Base-by-base conservation (phyloP, 2,797 vertebrate genomes). In the Denticeps clupeoides region DNA sequence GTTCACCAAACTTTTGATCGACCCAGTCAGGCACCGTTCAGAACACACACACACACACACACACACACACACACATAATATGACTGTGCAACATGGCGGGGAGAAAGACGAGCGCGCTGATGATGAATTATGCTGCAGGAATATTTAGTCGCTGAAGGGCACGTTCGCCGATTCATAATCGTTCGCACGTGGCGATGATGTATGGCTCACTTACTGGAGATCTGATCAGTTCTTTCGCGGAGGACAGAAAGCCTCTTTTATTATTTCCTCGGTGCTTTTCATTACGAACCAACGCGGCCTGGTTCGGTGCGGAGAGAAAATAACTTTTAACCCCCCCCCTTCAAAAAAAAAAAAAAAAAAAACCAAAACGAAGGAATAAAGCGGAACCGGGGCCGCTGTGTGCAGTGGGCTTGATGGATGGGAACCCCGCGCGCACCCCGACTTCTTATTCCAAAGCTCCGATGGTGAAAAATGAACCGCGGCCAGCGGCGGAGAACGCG, bases 81-180 rank as follows among this genome's bases (percentile, higher is more conserved):
- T 75, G 57, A 69, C 79, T 82, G 79, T 59, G 73, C 71, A 74
- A 77, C 60, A 66, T 70, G 65, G 67, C 49, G 42, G 55, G 69
- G 65, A 66, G 73, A 59, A 53, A 51, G 61, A 73, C 54, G 46
- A 58, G 67, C 55, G 62, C 68, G 75, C 74, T 84, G 74, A 80
- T 87, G 88, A 91, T 87, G 72, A 81, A 89, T 89, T 69, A 80
- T 55, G 29, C 77, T 64, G 68, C 73, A 82, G 75, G 77, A 78
- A 74, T 79, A 55, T 52, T 58, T 56, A 79, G 83, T 87, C 72
- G 85, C 86, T 83, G 83, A 82, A 81, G 84, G 85, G 84, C 68
- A 73, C 75, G 67, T 86, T 87, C 80, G 78, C 74, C 78, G 82
- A 87, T 88, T 81, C 82, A 82, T 85, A 87, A 87, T 84, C 76